Base-by-base conservation (phyloP, 2,113 vertebrate genomes). In the Ranitomeya imitator region DNA sequence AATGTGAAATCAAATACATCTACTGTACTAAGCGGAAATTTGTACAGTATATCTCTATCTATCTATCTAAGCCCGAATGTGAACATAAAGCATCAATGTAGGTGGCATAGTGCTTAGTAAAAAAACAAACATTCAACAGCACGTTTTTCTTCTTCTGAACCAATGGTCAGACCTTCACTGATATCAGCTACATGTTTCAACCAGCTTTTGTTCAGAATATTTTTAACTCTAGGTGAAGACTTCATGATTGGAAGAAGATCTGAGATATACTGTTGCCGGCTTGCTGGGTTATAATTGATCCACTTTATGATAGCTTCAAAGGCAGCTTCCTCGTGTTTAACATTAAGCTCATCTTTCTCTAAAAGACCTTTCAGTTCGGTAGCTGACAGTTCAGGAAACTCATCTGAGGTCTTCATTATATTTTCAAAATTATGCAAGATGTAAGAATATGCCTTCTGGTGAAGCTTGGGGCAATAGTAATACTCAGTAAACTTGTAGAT, bases 391-490 rank as follows among this genome's bases (percentile, higher is more conserved):
- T 96, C 93, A 14, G 94, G 90, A 76, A 98, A 95, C 92, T 97
- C 96, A 18, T 85, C 67, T 0, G 94, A 94, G 73, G 87, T 90
- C 19, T 90, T 92, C 7, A 93, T 90, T 86, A 96, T 92, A 83
- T 96, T 93, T 92, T 96, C 93, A 0, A 98, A 98, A 92, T 96
- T 93, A n/a, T 94, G 92, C 61, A 95, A 87, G 85, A 98, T 96
- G 90, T 93, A 96, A 55, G 63, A 60, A 23, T 89, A 95, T 87
- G 96, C 94, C 51, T 92, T 95, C 61, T 87, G 90, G 45, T 81
- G 92, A 88, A 97, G 93, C 9, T 94, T 73, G 0, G 92, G 89
- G 83, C 91, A 94, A 79, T 91, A 88, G 91, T 95, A 95, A 85
- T 93, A 90, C 45, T 94, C 90, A 0, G 94, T 94, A 89, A 97